Evolutionary conservation across 2,113 vertebrate species (phyloP).

Genomic region (Salvelinus fontinalis): DNA sequence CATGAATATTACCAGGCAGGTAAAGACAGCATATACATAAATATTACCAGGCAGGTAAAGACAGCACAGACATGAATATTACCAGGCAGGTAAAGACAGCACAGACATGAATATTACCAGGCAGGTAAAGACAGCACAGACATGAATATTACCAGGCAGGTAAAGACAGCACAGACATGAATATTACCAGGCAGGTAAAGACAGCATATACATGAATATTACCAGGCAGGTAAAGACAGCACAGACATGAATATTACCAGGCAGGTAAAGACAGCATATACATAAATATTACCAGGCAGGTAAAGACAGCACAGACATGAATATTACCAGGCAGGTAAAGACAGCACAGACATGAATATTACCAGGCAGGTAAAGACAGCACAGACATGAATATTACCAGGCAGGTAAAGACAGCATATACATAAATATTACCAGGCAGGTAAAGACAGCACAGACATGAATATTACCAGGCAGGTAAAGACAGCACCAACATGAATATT

Average conservation of each 20-base stretch:
- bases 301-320: constrained; percentile 16
- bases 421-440: background rate
- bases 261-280: constrained; percentile 24
- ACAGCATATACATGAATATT: background rate
- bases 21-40: constrained; percentile 17
- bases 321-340: no score
- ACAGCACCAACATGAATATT: background rate
- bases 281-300: background rate
- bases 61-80: background rate
- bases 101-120: no score
- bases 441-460: constrained; percentile 20
- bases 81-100: no score
- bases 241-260: background rate
- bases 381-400: background rate
- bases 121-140: no score
- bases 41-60: constrained; percentile 24
- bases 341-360: no score
- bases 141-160: background rate
- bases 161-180: constrained; percentile 20
- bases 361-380: no score
- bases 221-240: constrained; percentile 28
- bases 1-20: background rate
- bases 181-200: constrained; percentile 23
- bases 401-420: constrained; percentile 25
- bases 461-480: constrained; percentile 24